A percentile compares a stretch with the other conserved stretches of the same genome.
phyloP scores from a whole-genome alignment of 2,888 invertebrate species.

The Gibbula magus region DNA sequence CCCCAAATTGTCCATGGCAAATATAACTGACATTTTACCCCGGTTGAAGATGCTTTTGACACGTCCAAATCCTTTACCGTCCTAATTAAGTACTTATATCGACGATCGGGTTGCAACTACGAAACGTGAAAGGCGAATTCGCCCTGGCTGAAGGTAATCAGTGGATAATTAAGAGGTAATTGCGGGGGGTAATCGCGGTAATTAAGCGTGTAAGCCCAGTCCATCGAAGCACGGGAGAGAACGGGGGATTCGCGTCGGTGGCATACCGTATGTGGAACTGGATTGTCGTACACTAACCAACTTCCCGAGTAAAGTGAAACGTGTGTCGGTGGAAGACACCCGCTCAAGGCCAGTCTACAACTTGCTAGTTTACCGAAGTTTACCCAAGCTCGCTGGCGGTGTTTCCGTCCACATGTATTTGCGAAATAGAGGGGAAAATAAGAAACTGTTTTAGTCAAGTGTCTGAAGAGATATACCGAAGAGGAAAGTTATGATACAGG shows the following conservation, averaged over 20 bases:
- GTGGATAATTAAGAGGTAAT: not conserved
- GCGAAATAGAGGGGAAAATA: no score
- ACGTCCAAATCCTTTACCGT: not conserved
- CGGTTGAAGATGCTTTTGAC: not conserved
- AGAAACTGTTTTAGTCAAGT: no score
- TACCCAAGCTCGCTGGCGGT: no score
- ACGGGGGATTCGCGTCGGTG: not conserved
- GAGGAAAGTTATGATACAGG: no score
- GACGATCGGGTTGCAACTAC: not conserved
- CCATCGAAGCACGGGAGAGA: not conserved
- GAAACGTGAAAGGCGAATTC: constrained; percentile 13
- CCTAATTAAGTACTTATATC: constrained; percentile 2
- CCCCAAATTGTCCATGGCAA: not conserved
- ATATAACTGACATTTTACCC: constrained; percentile 1
- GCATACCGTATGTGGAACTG: not conserved
- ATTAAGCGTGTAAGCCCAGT: not conserved
- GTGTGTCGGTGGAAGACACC: no score
- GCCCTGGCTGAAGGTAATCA: not conserved
- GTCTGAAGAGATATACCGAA: no score
- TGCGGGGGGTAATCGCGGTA: not conserved
- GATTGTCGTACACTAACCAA: not conserved
- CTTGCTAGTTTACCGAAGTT: no score
- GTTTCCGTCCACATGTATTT: no score
- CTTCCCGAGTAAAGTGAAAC: no score
- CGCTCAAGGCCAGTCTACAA: no score